Conservation (phyloP, 2,888 invertebrate species). For the Neuroscelio doddi region DNA sequence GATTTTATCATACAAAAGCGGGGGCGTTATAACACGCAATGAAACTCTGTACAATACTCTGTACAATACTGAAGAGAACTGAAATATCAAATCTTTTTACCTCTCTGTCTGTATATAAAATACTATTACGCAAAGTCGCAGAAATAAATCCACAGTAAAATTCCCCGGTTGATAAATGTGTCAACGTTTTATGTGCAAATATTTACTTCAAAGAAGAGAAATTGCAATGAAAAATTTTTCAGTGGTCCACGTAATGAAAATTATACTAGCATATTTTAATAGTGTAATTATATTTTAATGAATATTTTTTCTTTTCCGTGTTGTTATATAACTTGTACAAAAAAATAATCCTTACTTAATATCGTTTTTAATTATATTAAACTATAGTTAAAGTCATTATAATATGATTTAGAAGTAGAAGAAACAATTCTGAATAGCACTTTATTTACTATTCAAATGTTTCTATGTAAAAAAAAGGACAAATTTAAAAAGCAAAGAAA, state of each 20-base stretch:
- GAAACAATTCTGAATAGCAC: no score
- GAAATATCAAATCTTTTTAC: constrained; percentile 39
- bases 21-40: constrained; percentile 48
- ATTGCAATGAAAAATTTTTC: constrained; percentile 1
- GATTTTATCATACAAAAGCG: constrained; percentile 44
- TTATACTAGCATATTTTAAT: no score
- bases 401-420: no score
- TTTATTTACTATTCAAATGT: no score
- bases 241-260: background rate
- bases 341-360: no score
- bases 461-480: no score
- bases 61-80: constrained; percentile 14
- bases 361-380: no score
- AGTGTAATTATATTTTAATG: no score
- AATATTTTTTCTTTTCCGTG: no score
- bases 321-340: no score
- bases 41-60: constrained; percentile 30
- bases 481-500: background rate
- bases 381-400: no score
- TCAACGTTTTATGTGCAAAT: constrained; percentile 1
- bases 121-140: background rate
- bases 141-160: background rate
- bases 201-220: constrained; percentile 1
- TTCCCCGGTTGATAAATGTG: constrained; percentile 1
- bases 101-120: constrained; percentile 34